Conservation (phyloP, 2,888 invertebrate species). For the Myathropa florea region DNA sequence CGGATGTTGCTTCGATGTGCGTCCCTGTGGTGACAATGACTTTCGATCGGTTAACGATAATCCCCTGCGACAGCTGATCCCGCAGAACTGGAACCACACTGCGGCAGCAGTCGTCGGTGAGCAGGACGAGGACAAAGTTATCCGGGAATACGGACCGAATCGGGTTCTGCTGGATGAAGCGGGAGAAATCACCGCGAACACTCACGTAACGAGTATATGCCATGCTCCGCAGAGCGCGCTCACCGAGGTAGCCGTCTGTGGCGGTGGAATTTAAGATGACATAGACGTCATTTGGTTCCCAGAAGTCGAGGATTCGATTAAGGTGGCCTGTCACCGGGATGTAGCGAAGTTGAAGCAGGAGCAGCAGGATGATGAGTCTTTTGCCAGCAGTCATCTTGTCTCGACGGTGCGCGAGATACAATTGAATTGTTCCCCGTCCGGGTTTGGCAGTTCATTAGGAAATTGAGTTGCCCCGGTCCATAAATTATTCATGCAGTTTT, state of each 20-base stretch:
- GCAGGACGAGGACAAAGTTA: slow-evolving; percentile 60
- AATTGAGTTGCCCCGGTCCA: background rate
- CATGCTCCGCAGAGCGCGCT: slow-evolving; percentile 31
- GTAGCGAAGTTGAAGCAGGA: slow-evolving; percentile 3
- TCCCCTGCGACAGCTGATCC: slow-evolving; percentile 43
- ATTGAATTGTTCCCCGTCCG: too few species aligned
- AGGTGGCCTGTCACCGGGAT: slow-evolving; percentile 21
- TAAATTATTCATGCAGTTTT: background rate
- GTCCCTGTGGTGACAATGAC: slow-evolving; percentile 30
- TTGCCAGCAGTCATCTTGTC: slow-evolving; percentile 28
- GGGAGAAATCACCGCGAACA: slow-evolving; percentile 39
- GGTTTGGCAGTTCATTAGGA: too few species aligned
- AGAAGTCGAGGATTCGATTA: slow-evolving; percentile 57
- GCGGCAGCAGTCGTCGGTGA: slow-evolving; percentile 55
- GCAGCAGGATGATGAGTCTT: slow-evolving; percentile 7
- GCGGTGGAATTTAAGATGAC: slow-evolving; percentile 56
- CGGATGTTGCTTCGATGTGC: background rate
- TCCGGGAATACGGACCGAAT: slow-evolving; percentile 50
- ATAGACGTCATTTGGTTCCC: slow-evolving; percentile 56
- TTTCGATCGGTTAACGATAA: slow-evolving; percentile 61
- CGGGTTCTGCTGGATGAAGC: slow-evolving; percentile 25
- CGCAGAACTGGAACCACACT: slow-evolving; percentile 53
- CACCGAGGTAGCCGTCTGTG: background rate
- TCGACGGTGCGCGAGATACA: background rate
- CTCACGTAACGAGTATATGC: slow-evolving; percentile 54